Evolutionary conservation across 2,888 invertebrate genomes (phyloP), one percentile per base, ranked within the genome.

Genomic region (Synergus japonicus): DNA sequence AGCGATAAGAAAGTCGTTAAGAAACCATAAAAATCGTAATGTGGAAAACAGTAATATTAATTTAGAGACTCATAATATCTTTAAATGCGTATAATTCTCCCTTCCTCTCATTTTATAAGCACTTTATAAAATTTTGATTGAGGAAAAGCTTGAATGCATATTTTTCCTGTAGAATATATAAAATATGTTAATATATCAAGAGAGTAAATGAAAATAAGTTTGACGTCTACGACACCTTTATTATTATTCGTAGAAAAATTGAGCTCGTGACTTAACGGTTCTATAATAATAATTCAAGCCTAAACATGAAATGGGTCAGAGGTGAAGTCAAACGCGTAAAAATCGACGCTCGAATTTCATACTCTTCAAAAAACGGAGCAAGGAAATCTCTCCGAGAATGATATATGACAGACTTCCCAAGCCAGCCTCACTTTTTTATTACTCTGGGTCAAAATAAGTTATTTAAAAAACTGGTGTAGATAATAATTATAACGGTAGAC

Each of bases 331-430:
- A 73, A 82, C 82, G 77, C 82, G 77, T 81, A 82, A 60, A 81
- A 76, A 69, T 78, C 77, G 76, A 43, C 65, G 76, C 78, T 81
- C 82, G 41, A 82, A 63, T 82, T 82, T 82, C 82, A 82, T 79
- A 78, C 76, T 79, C 77, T 78, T 65, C 58, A 81, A 81, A 78
- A 73, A 69, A 73, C 73, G n/a, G 54, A 73, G 49, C 2, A 54
- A 54, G 29, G 29, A 73, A 73, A 73, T 73, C 73, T 49, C 49
- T n/a, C n/a, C 73, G 49, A 54, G 69, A 69, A 54, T 73, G 73
- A 73, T 73, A 73, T 73, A 73, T 54, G 73, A 54, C 73, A 73
- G 73, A 54, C 49, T 54, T 43, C 41, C 37, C 15, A 15, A 41
- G 5, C 73, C 37, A 54, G 49, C 12, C 60, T 60, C 49, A 29